Conservation (phyloP, 2,113 vertebrate genomes). For the Myotis davidii region DNA sequence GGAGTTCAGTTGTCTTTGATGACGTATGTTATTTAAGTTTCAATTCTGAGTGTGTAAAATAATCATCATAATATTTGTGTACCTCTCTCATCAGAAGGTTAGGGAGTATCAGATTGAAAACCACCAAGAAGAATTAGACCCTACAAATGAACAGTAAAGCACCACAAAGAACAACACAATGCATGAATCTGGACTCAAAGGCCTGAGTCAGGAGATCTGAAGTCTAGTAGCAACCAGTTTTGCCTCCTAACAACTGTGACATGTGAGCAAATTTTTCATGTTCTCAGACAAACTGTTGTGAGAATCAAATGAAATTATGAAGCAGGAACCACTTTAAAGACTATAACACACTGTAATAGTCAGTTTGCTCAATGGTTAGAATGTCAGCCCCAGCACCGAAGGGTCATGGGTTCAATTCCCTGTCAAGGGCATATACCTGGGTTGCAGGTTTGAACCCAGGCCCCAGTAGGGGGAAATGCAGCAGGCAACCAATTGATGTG, state of each 20-base stretch:
- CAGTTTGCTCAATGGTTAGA: too few species aligned
- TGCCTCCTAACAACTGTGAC: background rate
- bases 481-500: too few species aligned
- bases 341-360: background rate
- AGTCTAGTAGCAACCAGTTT: background rate
- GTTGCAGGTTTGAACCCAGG: too few species aligned
- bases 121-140: constrained; percentile 1
- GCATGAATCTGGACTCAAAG: background rate
- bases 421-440: too few species aligned
- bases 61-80: background rate
- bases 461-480: too few species aligned
- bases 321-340: background rate
- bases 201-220: background rate
- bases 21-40: background rate
- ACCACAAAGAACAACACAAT: background rate
- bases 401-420: too few species aligned
- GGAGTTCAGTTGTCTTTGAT: background rate
- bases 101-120: background rate
- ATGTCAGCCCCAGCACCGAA: too few species aligned
- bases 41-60: background rate
- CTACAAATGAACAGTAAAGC: constrained; percentile 16
- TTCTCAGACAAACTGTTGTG: background rate
- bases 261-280: background rate
- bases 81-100: background rate
- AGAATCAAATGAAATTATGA: background rate